Evolutionary conservation across 1,140 invertebrate genomes (phyloP).

Genomic region (Pseudomyrmex dendroicus): DNA sequence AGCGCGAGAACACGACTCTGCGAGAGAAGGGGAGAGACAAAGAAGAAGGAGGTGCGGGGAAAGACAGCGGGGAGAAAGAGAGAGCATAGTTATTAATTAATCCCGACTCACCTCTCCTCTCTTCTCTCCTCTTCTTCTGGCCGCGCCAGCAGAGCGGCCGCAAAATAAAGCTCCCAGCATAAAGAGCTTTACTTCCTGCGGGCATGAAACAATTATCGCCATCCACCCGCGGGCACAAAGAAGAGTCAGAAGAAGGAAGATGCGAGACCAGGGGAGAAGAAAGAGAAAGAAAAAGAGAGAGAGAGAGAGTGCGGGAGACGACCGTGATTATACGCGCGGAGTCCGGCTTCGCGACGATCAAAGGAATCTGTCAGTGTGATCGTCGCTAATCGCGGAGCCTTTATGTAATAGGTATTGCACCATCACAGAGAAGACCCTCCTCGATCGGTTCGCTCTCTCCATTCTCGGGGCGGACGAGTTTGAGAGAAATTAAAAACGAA

Average conservation of each 20-base stretch:
- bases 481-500: conserved; percentile 48
- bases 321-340: conserved; percentile 69
- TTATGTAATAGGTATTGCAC: conserved; percentile 65
- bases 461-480: conserved; percentile 50
- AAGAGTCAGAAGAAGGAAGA: conserved; percentile 68
- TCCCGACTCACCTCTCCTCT: conserved; percentile 69
- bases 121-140: conserved; percentile 63
- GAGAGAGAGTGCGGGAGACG: background rate
- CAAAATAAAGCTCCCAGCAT: conserved; percentile 79
- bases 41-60: conserved; percentile 4
- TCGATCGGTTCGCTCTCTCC: conserved; percentile 53
- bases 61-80: conserved; percentile 56
- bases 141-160: conserved; percentile 61
- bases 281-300: background rate
- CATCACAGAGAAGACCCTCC: conserved; percentile 27
- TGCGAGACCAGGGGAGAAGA: background rate
- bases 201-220: conserved; percentile 79
- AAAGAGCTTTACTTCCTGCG: conserved; percentile 77
- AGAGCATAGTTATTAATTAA: conserved; percentile 82
- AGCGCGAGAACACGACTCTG: background rate
- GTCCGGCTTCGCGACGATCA: conserved; percentile 73
- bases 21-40: background rate
- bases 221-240: conserved; percentile 67
- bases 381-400: conserved; percentile 73
- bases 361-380: conserved; percentile 69